Conservation (phyloP, 2,888 invertebrate species). For the Sinotaia quadrata region DNA sequence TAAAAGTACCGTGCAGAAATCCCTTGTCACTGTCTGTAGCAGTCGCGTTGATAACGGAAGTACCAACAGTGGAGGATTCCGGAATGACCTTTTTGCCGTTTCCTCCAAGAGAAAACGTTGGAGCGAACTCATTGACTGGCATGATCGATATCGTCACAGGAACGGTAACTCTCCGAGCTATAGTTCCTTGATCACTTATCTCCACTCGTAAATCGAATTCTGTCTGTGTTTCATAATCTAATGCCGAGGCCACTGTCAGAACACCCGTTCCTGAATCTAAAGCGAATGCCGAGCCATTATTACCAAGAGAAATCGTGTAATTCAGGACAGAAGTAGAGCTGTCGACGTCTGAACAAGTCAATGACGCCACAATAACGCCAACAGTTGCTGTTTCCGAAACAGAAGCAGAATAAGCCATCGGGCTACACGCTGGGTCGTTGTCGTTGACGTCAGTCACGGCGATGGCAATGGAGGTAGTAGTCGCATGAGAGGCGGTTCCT, state of each 20-base stretch:
- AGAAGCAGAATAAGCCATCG: slow-evolving; percentile 22
- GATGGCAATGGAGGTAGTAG: slow-evolving; percentile 40
- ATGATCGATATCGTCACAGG: slow-evolving; percentile 35
- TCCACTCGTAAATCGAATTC: slow-evolving; percentile 38
- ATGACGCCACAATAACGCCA: slow-evolving; percentile 25
- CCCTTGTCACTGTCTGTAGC: slow-evolving; percentile 54
- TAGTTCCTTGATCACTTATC: slow-evolving; percentile 47
- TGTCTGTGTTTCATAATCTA: slow-evolving; percentile 54
- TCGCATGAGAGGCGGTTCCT: slow-evolving; percentile 38
- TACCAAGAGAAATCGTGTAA: slow-evolving; percentile 20
- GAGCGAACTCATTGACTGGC: slow-evolving; percentile 41
- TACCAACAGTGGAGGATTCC: slow-evolving; percentile 42
- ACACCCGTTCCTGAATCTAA: slow-evolving; percentile 38
- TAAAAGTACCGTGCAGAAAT: slow-evolving; percentile 38
- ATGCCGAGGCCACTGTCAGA: slow-evolving; percentile 35
- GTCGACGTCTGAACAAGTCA: slow-evolving; percentile 33
- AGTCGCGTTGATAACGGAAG: slow-evolving; percentile 32
- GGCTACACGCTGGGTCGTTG: slow-evolving; percentile 45
- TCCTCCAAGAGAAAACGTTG: slow-evolving; percentile 43
- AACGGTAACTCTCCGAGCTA: slow-evolving; percentile 29
- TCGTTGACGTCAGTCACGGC: slow-evolving; percentile 47
- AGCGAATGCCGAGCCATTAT: slow-evolving; percentile 32
- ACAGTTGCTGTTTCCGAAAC: slow-evolving; percentile 33
- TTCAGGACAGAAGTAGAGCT: slow-evolving; percentile 21
- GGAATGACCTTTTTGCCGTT: slow-evolving; percentile 36